Evolutionary conservation across 2,797 vertebrate species (phyloP), one percentile per base, ranked within the genome.

Genomic region (Chrysocyon brachyurus): DNA sequence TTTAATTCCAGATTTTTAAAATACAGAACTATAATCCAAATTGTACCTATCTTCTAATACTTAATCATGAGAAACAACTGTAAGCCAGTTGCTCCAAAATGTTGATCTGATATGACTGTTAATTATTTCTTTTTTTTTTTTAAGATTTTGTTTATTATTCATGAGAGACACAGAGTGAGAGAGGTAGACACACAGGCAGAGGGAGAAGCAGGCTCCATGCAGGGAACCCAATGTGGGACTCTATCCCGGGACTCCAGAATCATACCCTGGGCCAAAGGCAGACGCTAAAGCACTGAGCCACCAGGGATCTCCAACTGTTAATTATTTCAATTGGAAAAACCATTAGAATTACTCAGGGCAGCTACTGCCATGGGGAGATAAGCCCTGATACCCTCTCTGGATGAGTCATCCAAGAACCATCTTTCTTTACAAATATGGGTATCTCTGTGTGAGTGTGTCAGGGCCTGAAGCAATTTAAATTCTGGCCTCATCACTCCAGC

Each of bases 1-100:
- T 96, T 89, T 59, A 92, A 86, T 75, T 92, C 88, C 31, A 63
- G 4, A 81, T 40, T 79, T 97, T n/a, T 89, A 64, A 87, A 68
- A 91, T 24, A 83, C 5, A 89, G 57, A 72, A 64, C 28, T 24
- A 40, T 83, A 12, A 12, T 83, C 52, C 54, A 83, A 89, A 81
- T 52, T 56, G 5, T 46, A 56, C 4, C 24, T 10, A 12, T 90
- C 31, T 87, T 89, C 19, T 19, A 95, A 91, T 1, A 75, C 24
- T 57, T 91, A 57, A 78, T 33, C 2, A 4, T 40, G 5, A 84
- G 28, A 93, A 87, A 12, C 33, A 92, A 61, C n/a, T 86, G 14
- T 16, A 88, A 86, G 26, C 17, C 46, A 78, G 2, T 81, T 94
- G 28, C n/a, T 95, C 49, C 22, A 77, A 92, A 54, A 81, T 40